Base-by-base conservation (phyloP, 1,140 invertebrate genomes). In the Zophobas atratus region DNA sequence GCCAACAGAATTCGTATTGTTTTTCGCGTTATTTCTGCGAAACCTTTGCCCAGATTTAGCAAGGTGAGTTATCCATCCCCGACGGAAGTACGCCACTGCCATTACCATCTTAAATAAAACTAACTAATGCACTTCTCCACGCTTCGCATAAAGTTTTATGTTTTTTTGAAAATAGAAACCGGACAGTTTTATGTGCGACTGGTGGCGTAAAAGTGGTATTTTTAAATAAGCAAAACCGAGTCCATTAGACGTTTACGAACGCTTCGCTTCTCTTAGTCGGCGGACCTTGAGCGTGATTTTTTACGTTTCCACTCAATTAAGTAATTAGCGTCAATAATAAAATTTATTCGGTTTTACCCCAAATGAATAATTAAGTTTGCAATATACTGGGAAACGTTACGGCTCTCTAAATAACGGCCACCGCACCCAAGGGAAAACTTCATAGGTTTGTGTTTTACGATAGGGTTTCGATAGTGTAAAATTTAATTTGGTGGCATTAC, bases 401-500 rank as follows among this genome's bases (percentile, higher is more conserved):
- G 39, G 35, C 38, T 41, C 32, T 8, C 32, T 67, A 41, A 67
- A 67, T 67, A 32, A 67, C 39, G 38, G 32, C 33, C 38, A 43
- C 60, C 39, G 43, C 20, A 38, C 60, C 39, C 6, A 20, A 32
- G 39, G 60, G 60, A 67, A 41, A 67, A 67, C 60, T 67, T 67
- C 33, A 39, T 43, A 67, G 35, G 60, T 67, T 55, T 43, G 36
- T 63, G 60, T 67, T 67, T 67, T 67, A 67, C 60, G 60, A 67
- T 67, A 51, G 60, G 60, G 60, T 67, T 36, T 43, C 60, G 60
- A 67, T 67, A 67, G 60, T 67, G 60, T 67, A 43, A 67, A 67
- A 67, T 67, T 67, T 67, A 67, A 67, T 67, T 67, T 67, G 33
- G 39, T 6, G 39, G 38, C 32, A 51, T 20, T 51, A 32, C 49